Evolutionary conservation across 2,888 invertebrate genomes (phyloP), one percentile per base, ranked within the genome.

Genomic region (Tuta absoluta): DNA sequence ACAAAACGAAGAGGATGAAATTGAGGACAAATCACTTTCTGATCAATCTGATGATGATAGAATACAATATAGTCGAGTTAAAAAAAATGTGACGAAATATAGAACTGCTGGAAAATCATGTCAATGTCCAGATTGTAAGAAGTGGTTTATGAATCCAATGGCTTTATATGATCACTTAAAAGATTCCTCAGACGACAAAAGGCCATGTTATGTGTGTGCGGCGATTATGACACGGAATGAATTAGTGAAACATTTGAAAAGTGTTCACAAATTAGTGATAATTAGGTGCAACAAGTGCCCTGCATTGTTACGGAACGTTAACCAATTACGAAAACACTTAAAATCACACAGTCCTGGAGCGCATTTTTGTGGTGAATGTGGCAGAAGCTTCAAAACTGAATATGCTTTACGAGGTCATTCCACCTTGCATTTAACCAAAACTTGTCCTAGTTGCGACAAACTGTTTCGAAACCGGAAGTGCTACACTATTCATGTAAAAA

Each of bases 181-280:
- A 58, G 84, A 84, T 19, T 87, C 89, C 0, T 78, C 80, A 0
- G 84, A 87, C 66, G 71, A 80, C 33, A 77, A 80, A 66, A 73
- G 84, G 37, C 88, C 88, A 0, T 91, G 91, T 61, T 77, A 84
- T 49, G 70, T 88, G 19, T 91, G 91, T 64, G 85, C 84, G 0
- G 51, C 76, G 56, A 79, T 89, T 0, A 85, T 89, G 86, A 70
- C 66, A 1, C 76, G 84, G 58, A 74, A 86, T 33, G 77, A 82
- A 1, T 66, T 90, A 24, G 71, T 87, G 0, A 21, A 62, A 1
- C 91, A 91, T 76, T 71, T 88, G 19, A 68, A 62, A 11, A 49
- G 73, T 0, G 62, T 17, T 0, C 91, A 91, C 66, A 66, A 74
- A 2, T 69, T 68, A n/a, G 63, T 74, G 8, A 75, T 82, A 0